Evolutionary conservation across 2,888 invertebrate species (phyloP), one percentile per base, ranked within the genome.

Genomic region (Clusia tigrina): DNA sequence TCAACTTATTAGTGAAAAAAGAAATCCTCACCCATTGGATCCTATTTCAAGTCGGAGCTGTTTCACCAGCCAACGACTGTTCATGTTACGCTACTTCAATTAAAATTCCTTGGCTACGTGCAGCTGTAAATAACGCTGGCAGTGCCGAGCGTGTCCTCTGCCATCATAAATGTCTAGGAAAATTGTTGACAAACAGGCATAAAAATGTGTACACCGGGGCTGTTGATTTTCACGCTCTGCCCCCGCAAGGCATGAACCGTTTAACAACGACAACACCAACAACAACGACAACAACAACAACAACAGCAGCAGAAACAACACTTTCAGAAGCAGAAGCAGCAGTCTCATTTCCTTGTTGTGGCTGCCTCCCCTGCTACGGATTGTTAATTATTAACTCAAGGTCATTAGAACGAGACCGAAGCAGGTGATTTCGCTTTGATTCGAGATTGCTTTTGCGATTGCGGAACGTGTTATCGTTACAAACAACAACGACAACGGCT

Each of bases 341-440:
- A n/a, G n/a, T n/a, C n/a, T n/a, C n/a, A 6, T 42, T 42, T 42
- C 12, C 42, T 42, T 42, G 42, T 42, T 42, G 42, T 17, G n/a
- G n/a, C n/a, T n/a, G n/a, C n/a, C n/a, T n/a, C n/a, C n/a, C n/a
- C n/a, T n/a, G n/a, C n/a, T n/a, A n/a, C n/a, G n/a, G n/a, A n/a
- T n/a, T n/a, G 42, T 42, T 42, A 42, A 42, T 42, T 42, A 42
- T 42, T n/a, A 42, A 42, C 42, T 42, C 42, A 42, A 42, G 42
- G 42, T 42, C 42, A 42, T 42, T 42, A 17, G n/a, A 42, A 42
- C n/a, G 42, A 42, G 42, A 42, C 10, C 42, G 42, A 42, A 32
- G 12, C 42, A n/a, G 42, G 42, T 42, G 42, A 32, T 32, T 32
- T 32, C 6, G 12, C n/a, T n/a, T n/a, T n/a, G n/a, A n/a, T n/a